Conservation (phyloP, 2,113 vertebrate genomes). For the Tor tambroides region DNA sequence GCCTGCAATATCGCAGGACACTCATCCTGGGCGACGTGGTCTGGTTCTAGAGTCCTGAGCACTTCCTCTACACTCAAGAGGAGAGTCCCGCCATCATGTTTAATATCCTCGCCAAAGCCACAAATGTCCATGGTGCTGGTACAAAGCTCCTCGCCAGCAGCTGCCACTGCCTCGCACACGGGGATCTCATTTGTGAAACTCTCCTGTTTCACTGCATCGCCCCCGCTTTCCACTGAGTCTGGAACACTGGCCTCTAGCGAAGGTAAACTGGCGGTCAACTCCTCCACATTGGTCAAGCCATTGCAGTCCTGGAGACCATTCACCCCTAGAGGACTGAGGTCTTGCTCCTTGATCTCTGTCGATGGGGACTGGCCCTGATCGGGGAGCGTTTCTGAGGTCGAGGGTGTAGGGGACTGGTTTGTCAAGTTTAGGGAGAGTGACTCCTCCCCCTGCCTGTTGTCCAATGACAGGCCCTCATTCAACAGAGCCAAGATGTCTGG, state of each 20-base stretch:
- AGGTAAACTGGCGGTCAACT: slow-evolving; percentile 80
- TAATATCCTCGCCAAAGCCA: slow-evolving; percentile 88
- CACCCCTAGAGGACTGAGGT: slow-evolving; percentile 73
- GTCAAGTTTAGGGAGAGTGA: slow-evolving; percentile 78
- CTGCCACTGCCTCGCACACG: slow-evolving; percentile 83
- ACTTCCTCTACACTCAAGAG: slow-evolving; percentile 96
- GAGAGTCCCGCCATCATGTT: slow-evolving; percentile 85
- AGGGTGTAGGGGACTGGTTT: slow-evolving; percentile 78
- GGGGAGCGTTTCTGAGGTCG: slow-evolving; percentile 76
- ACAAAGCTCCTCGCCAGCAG: slow-evolving; percentile 80
- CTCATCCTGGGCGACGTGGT: slow-evolving; percentile 76
- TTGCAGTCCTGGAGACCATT: slow-evolving; percentile 94
- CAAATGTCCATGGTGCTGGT: slow-evolving; percentile 85
- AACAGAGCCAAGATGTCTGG: slow-evolving; percentile 92
- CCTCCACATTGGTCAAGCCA: slow-evolving; percentile 81
- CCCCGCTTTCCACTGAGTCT: slow-evolving; percentile 79
- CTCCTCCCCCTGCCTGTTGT: slow-evolving; percentile 77
- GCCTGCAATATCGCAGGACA: slow-evolving; percentile 80
- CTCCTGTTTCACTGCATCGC: slow-evolving; percentile 83
- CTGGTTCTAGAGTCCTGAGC: slow-evolving; percentile 91
- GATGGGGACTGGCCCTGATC: slow-evolving; percentile 56
- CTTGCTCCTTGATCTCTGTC: slow-evolving; percentile 54
- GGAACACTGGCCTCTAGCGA: slow-evolving; percentile 78
- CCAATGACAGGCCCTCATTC: slow-evolving; percentile 85
- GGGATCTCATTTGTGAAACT: slow-evolving; percentile 81